Evolutionary conservation across 1,140 invertebrate species (phyloP), one percentile per base, ranked within the genome.

Genomic region (Drosophila funebris): DNA sequence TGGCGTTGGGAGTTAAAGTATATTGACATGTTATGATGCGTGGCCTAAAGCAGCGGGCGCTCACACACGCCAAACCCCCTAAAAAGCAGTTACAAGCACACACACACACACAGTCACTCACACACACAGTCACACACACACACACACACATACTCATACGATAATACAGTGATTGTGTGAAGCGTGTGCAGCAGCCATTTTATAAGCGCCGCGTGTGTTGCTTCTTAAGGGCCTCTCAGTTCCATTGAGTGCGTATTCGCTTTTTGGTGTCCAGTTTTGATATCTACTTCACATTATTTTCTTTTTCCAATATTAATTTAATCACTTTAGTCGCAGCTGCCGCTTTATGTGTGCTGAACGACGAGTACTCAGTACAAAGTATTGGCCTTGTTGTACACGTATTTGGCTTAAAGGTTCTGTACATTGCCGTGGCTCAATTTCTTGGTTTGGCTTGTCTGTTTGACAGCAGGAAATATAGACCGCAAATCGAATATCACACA

Each of bases 1-100:
- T 87, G 82, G 82, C 78, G 71, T 66, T 75, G 61, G 73, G 64
- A 50, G 52, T 61, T 70, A 53, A 39, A 67, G 82, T 81, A 81
- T 85, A 85, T 85, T 80, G 82, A 87, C 82, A 85, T 81, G 82
- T 85, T 85, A 85, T 85, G 82, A 85, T 85, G 82, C 82, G 82
- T 87, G 82, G 78, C 82, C 73, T 41, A 77, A 50, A 37, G 11
- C 58, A 66, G 53, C 62, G 48, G 63, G 63, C 37, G 54, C 16
- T 58, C 73, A 37, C 31, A 57, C 73, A 70, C 9, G 41, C 43
- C 58, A 20, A 8, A 22, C 3, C 24, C 33, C 27, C 33, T 36
- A 50, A 50, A 36, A 62, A 41, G 39, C 31, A 50, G 14, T 13
- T 39, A 16, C 11, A 33, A 9, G 60, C 39, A 20, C 39, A 74